Evolutionary conservation across 2,113 vertebrate species (phyloP).

Genomic region (Microcebus ravelobensis): DNA sequence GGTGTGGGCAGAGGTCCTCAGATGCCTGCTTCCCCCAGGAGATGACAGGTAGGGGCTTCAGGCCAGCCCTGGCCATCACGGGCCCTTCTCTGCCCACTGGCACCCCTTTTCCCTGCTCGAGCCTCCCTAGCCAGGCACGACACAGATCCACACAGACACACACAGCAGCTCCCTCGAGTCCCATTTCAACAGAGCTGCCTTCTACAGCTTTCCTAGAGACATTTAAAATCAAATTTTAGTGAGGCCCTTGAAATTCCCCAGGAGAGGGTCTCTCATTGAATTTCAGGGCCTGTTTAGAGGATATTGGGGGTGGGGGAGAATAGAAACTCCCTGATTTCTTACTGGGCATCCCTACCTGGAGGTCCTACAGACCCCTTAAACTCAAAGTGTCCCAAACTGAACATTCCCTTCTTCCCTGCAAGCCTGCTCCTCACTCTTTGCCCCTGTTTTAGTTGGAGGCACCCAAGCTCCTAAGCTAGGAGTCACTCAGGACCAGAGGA

Average conservation of each 20-base stretch:
- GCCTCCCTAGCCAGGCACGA: neutral
- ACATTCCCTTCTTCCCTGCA: too few species aligned
- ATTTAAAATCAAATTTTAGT: neutral
- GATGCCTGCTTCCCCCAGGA: neutral
- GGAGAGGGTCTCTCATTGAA: neutral
- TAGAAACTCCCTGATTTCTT: neutral
- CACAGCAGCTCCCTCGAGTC: neutral
- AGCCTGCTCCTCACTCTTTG: neutral
- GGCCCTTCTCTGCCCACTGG: neutral
- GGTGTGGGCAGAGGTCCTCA: neutral
- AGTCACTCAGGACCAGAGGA: neutral
- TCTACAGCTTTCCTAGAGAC: neutral
- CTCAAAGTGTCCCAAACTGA: neutral
- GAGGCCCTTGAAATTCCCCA: neutral
- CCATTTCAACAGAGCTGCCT: neutral
- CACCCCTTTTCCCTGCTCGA: neutral
- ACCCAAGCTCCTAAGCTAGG: too few species aligned
- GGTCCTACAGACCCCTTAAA: neutral
- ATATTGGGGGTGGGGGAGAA: fast-evolving
- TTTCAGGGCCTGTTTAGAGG: neutral
- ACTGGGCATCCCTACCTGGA: neutral
- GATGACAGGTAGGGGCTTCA: fast-evolving
- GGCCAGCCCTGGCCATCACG: neutral
- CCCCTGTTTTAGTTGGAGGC: neutral
- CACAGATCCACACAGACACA: neutral